A percentile compares a stretch with the other conserved stretches of the same genome.
Conservation (phyloP, 2,113 vertebrate genomes). For the Sylvilagus bachmani region DNA sequence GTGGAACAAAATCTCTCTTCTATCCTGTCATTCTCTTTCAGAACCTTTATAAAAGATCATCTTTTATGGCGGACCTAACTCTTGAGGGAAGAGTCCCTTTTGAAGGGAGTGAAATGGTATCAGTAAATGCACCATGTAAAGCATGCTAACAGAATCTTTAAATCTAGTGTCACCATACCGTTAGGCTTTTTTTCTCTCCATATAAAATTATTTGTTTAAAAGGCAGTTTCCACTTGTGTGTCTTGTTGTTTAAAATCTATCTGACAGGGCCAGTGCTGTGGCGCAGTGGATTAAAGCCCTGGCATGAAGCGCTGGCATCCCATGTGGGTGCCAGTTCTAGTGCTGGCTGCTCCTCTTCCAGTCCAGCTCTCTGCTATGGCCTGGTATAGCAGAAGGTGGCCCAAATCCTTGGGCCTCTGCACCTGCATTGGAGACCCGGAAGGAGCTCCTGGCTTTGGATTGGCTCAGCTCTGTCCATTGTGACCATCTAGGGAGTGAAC, state of each 20-base stretch:
- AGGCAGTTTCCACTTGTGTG: neutral
- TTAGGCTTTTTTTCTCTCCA: neutral
- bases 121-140: neutral
- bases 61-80: neutral
- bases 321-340: too few relatives aligned
- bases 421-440: too few relatives aligned
- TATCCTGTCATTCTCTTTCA: neutral
- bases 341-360: too few relatives aligned
- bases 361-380: too few relatives aligned
- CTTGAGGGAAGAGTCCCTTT: neutral
- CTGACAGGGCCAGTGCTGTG: too few relatives aligned
- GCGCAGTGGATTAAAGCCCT: too few relatives aligned
- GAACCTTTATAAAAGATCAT: neutral
- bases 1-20: neutral
- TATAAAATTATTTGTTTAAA: constrained; percentile 52
- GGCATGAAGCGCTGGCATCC: too few relatives aligned
- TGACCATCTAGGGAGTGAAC: too few relatives aligned
- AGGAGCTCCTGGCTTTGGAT: too few relatives aligned
- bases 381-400: too few relatives aligned
- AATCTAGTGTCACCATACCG: neutral
- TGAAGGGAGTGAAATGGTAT: neutral
- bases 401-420: too few relatives aligned
- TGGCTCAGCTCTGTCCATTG: too few relatives aligned
- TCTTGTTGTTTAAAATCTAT: neutral
- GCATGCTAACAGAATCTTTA: neutral